Percentiles rank a stretch among this genome's conserved stretches.
Evolutionary conservation across 2,888 invertebrate genomes (phyloP).

Genomic region (Nemotelus pantherinus): DNA sequence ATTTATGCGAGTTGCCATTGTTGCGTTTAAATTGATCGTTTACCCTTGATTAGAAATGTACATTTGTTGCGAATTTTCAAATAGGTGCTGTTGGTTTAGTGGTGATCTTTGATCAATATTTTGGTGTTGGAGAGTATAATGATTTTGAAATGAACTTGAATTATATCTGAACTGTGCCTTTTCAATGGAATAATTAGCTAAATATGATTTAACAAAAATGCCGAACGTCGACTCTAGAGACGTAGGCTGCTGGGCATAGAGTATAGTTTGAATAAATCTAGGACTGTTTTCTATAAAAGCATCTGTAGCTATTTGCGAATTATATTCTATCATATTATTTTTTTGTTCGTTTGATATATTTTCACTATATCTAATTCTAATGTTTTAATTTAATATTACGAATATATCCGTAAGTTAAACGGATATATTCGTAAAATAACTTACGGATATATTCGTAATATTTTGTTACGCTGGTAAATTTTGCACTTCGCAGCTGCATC

Average conservation of each 20-base stretch:
- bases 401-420: no score
- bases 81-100: background rate
- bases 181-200: background rate
- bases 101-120: background rate
- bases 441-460: constrained; percentile 3
- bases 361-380: background rate
- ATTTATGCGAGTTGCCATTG: background rate
- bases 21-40: background rate
- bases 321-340: background rate
- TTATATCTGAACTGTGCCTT: background rate
- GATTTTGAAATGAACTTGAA: background rate
- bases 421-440: no score
- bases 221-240: background rate
- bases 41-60: background rate
- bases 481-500: background rate
- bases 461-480: background rate
- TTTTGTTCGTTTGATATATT: background rate
- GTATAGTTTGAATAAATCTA: background rate
- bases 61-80: background rate
- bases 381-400: no score
- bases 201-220: background rate
- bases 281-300: background rate
- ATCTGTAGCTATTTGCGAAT: background rate
- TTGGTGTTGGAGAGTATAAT: background rate
- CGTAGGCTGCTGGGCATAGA: background rate